phyloP scores from a whole-genome alignment of 2,797 vertebrate species.

The Acipenser oxyrinchus region DNA sequence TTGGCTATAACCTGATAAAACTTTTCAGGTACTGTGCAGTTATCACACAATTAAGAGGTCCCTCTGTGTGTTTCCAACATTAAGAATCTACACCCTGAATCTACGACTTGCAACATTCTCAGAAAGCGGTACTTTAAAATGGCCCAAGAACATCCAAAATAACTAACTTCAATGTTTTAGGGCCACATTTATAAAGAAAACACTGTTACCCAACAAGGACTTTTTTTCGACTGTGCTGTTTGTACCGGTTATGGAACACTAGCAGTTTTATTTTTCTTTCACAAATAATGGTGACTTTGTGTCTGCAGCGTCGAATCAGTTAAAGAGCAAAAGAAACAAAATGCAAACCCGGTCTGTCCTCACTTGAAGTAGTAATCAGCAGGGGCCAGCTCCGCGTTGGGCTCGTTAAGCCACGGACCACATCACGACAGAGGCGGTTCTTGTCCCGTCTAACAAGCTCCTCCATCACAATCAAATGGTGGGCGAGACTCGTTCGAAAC shows the following conservation, averaged over 20 bases:
- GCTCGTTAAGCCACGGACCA: conserved; percentile 96
- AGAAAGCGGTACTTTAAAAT: too few species aligned
- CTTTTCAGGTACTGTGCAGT: too few species aligned
- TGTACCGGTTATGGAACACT: background rate
- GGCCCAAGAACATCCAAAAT: too few species aligned
- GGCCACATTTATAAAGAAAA: too few species aligned
- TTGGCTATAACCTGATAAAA: background rate
- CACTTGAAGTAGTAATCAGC: conserved; percentile 87
- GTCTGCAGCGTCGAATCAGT: background rate
- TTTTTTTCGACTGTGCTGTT: background rate
- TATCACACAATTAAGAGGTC: too few species aligned
- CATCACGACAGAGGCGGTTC: conserved; percentile 87
- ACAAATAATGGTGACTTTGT: background rate
- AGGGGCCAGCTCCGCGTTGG: conserved; percentile 61
- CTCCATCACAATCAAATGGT: conserved; percentile 87
- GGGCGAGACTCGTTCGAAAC: conserved; percentile 76
- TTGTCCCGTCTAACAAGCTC: conserved; percentile 88
- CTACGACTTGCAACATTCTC: too few species aligned
- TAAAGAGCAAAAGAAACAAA: background rate
- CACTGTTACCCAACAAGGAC: background rate
- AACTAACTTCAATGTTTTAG: too few species aligned
- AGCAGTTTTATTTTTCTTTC: background rate
- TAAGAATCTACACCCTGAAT: too few species aligned
- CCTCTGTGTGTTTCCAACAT: too few species aligned
- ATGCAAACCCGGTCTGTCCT: conserved; percentile 32